Evolutionary conservation across 2,888 invertebrate genomes (phyloP).

Genomic region (Volucella inflata): DNA sequence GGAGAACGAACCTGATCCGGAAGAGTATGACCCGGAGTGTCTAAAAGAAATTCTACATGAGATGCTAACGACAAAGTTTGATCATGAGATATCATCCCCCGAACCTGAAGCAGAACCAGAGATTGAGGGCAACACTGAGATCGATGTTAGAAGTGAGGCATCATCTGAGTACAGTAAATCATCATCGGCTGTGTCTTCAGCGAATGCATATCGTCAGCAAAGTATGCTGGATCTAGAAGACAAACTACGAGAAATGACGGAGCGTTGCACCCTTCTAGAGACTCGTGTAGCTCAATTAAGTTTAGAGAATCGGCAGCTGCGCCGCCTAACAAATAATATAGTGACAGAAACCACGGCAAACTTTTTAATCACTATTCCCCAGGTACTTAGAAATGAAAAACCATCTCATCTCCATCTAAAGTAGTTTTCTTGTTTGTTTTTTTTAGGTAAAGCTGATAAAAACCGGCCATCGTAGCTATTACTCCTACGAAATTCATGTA

Average conservation of each 20-base stretch:
- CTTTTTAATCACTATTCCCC: conserved; percentile 82
- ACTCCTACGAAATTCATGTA: conserved; percentile 83
- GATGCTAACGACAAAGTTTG: conserved; percentile 54
- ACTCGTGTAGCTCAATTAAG: conserved; percentile 82
- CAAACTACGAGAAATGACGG: conserved; percentile 79
- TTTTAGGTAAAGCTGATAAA: conserved; percentile 78
- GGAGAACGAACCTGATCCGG: conserved; percentile 59
- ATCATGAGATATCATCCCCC: conserved; percentile 42
- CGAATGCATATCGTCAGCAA: conserved; percentile 44
- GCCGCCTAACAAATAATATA: conserved; percentile 80
- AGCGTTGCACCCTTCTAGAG: conserved; percentile 81
- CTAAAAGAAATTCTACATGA: conserved; percentile 41
- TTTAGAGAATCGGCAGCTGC: conserved; percentile 81
- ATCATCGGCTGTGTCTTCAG: conserved; percentile 78
- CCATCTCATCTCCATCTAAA: background rate
- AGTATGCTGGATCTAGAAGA: conserved; percentile 77
- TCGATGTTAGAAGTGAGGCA: conserved; percentile 80
- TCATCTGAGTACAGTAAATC: conserved; percentile 82
- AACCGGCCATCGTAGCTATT: conserved; percentile 77
- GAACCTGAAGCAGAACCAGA: conserved; percentile 31
- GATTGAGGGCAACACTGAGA: conserved; percentile 34
- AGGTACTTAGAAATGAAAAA: conserved; percentile 48
- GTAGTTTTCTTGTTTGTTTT: too few relatives aligned
- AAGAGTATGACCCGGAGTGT: conserved; percentile 65
- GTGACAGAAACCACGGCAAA: conserved; percentile 77